A percentile compares a stretch with the other conserved stretches of the same genome.
These are phyloP conservation scores for Echinops telfairi DNA, from an alignment of 2,113 vertebrate species.

Conservation along the genomic window DNA sequence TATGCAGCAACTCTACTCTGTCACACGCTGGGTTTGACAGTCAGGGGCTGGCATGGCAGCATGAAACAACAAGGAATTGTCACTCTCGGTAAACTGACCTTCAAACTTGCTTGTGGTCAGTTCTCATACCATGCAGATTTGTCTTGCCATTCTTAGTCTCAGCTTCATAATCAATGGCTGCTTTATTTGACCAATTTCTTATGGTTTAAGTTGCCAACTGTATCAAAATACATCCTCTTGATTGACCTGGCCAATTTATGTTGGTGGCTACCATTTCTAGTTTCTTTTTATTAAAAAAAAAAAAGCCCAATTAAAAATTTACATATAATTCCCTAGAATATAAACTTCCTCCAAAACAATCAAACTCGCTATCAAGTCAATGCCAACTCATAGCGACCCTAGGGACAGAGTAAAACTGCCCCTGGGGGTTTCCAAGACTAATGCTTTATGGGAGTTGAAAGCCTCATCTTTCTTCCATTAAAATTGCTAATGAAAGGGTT, in stretches of 20 bases:
- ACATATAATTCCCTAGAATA: not conserved
- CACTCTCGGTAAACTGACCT: conserved; percentile 12
- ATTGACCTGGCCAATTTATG: conserved; percentile 15
- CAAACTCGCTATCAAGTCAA: too few species aligned
- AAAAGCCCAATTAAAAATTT: conserved; percentile 2
- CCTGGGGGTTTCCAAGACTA: too few species aligned
- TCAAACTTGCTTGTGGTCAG: not conserved
- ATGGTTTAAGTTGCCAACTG: not conserved
- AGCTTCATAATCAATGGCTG: not conserved
- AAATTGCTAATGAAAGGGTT: not conserved
- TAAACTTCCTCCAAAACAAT: not conserved
- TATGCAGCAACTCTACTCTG: not conserved
- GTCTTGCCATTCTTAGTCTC: not conserved
- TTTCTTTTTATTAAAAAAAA: not conserved
- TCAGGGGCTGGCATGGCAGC: not conserved
- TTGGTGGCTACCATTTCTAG: not conserved
- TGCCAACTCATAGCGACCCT: too few species aligned
- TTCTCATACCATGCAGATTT: not conserved
- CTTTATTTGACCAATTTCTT: conserved; percentile 22
- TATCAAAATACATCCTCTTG: not conserved
- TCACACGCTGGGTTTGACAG: not conserved
- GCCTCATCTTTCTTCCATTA: too few species aligned
- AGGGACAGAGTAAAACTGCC: too few species aligned
- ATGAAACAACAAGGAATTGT: too few species aligned
- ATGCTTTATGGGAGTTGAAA: too few species aligned